Evolutionary conservation across 2,888 invertebrate genomes (phyloP), one percentile per base, ranked within the genome.

Genomic region (Xestia sexstrigata): DNA sequence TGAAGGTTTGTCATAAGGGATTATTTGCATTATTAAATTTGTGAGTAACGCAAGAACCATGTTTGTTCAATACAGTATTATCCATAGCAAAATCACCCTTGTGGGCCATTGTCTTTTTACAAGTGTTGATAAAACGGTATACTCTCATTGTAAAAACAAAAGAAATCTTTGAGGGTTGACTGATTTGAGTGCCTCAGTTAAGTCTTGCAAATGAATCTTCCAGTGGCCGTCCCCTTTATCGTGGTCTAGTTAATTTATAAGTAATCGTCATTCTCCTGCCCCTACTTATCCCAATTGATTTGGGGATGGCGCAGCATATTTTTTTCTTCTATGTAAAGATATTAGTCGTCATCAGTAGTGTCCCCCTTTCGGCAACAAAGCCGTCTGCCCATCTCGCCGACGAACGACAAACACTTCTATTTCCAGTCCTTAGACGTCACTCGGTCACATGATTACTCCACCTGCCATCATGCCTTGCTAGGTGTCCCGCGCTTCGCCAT

Each of bases 11-110:
- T 23, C n/a, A 23, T 58, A 52, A n/a, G 52, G 39, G 13, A 78
- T 70, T 72, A 75, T 74, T 63, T 65, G 1, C 58, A 75, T 69
- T 39, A 11, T n/a, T 63, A 23, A 42, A 65, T 65, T 9, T 9
- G 20, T 62, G 35, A 11, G 20, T 49, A 15, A 15, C 15, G 15
- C 58, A 58, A 58, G 15, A 17, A 17, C 26, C 9, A 60, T 60
- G 20, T 30, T 60, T 60, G 17, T 8, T 30, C 26, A 58, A 58
- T 58, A 15, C 26, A 58, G 26, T 26, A 58, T 58, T 58, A 7
- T 2, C 17, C 17, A 60, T 30, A 60, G 8, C 30, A 30, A 8
- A 30, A 30, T 30, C 60, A 30, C 17, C 30, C 17, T 30, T 60
- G 3, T 30, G 30, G 1, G 8, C 30, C 7, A 58, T 60, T 60